Evolutionary conservation across 2,797 vertebrate species (phyloP).

Genomic region (Acomys russatus): DNA sequence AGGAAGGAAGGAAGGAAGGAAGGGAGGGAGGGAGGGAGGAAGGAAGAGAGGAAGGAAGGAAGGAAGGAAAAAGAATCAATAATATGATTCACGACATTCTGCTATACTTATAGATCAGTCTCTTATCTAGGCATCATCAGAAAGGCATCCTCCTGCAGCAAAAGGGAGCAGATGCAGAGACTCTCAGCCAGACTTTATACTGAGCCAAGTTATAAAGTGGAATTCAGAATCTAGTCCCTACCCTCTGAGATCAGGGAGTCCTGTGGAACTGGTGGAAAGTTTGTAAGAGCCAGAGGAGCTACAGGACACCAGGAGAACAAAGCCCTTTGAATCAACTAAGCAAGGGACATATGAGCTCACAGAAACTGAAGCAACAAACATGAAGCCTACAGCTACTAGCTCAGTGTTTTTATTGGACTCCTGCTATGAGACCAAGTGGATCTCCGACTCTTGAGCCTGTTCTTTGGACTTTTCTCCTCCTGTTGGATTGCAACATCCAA

Average conservation of each 20-base stretch:
- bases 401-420: not conserved
- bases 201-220: not conserved
- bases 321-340: not conserved
- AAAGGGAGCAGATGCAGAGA: not conserved
- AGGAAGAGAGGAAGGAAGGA: no score
- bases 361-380: not conserved
- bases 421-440: not conserved
- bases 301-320: not conserved
- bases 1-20: no score
- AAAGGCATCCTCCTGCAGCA: not conserved
- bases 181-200: not conserved
- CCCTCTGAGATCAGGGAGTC: not conserved
- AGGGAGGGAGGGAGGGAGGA: no score
- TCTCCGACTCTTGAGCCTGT: not conserved
- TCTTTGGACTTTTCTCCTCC: not conserved
- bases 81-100: not conserved
- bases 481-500: not conserved
- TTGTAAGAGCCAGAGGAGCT: not conserved
- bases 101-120: not conserved
- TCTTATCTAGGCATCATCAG: not conserved
- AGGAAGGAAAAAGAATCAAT: not conserved
- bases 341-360: not conserved
- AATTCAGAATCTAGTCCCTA: not conserved
- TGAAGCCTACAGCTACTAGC: not conserved
- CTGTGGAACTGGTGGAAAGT: not conserved